Base-by-base conservation (phyloP, 2,888 invertebrate genomes). In the Spilarctia lutea region DNA sequence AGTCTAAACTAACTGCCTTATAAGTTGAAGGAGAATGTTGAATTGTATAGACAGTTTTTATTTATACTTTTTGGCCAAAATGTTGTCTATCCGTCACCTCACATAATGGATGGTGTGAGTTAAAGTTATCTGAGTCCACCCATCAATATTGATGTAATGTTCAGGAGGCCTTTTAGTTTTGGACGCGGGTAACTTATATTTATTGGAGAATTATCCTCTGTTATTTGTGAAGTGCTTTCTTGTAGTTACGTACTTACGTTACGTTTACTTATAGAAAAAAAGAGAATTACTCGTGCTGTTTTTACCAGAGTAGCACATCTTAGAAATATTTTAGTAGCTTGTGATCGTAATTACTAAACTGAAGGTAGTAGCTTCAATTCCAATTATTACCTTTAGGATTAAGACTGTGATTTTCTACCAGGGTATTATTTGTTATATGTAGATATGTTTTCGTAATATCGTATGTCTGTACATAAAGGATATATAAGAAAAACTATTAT, bases 101-200 rank as follows among this genome's bases (percentile, higher is more conserved):
- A 30, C 48, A 33, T 70, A 73, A 60, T 39, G 52, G 67, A 71
- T 68, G 35, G 33, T n/a, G 60, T 35, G 42, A 60, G 42, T 45
- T 48, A 63, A 72, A 72, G 69, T 72, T 72, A 72, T 70, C 71
- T 42, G 63, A 48, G 70, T 67, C 42, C 39, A n/a, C 24, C 70
- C 60, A 74, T 74, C 72, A 74, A 77, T 72, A 72, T 42, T 67
- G 60, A 42, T 68, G 68, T 72, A 73, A 56, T 69, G 68, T 73
- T 20, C 56, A 60, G 10, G 71, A 45, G 63, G 24, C 70, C 60
- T 63, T 70, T 70, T 65, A 71, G 71, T 71, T 71, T 63, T 65
- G 18, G 65, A 71, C 65, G n/a, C 42, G 39, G 60, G 70, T 60
- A 70, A 70, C 39, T 39, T 60, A 69, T 69, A 69, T 69, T 69